A percentile compares a stretch with the other conserved stretches of the same genome.
phyloP scores from a whole-genome alignment of 2,113 vertebrate genomes.

The Cervus canadensis region DNA sequence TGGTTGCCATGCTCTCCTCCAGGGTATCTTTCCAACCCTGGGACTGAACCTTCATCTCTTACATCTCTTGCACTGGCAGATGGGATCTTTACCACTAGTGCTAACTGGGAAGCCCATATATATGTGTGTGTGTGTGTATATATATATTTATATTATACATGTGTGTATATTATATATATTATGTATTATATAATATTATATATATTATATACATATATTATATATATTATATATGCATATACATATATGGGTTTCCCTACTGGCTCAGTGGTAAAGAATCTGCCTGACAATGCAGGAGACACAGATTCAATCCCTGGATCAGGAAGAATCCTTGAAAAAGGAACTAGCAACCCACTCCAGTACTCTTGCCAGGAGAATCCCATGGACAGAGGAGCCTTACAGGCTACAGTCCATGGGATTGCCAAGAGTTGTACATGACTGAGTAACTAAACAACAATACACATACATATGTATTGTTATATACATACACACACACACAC shows the following conservation, averaged over 20 bases:
- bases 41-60: too few relatives aligned
- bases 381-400: neutral
- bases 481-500: neutral
- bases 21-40: too few relatives aligned
- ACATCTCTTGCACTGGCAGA: neutral
- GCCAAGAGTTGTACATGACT: neutral
- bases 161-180: too few relatives aligned
- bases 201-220: neutral
- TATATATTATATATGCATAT: neutral
- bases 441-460: neutral
- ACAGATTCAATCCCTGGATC: neutral
- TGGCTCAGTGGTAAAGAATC: neutral
- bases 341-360: neutral
- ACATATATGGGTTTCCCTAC: neutral
- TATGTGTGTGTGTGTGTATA: accelerated
- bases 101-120: neutral
- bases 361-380: neutral
- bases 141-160: neutral
- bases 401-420: neutral
- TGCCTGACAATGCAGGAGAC: neutral
- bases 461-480: neutral
- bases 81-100: neutral
- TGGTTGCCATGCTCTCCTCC: too few relatives aligned
- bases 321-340: neutral
- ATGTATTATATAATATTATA: too few relatives aligned